Evolutionary conservation across 1,140 invertebrate genomes (phyloP).

Genomic region (Aphis craccivora): DNA sequence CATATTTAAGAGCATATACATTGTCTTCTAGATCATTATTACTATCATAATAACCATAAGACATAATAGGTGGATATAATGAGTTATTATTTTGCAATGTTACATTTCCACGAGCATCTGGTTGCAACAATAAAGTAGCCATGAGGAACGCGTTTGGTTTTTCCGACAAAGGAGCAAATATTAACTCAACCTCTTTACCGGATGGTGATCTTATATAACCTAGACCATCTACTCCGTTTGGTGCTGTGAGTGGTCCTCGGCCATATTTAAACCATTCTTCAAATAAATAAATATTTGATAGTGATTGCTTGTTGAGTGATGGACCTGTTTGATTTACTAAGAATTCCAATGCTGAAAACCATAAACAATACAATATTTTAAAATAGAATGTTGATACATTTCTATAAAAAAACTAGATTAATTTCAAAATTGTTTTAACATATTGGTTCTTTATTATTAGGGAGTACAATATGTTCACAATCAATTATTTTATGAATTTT

Average conservation of each 20-base stretch:
- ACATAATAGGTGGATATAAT: constrained; percentile 74
- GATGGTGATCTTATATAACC: constrained; percentile 68
- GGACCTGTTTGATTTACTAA: constrained; percentile 70
- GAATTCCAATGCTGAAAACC: constrained; percentile 72
- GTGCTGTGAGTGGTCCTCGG: constrained; percentile 64
- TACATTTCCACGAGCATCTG: constrained; percentile 76
- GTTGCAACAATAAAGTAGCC: constrained; percentile 76
- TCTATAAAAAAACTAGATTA: not conserved
- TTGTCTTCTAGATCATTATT: constrained; percentile 73
- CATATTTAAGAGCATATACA: constrained; percentile 72
- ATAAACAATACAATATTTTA: not conserved
- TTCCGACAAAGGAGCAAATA: constrained; percentile 75
- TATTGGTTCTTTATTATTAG: not conserved
- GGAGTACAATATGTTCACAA: not conserved
- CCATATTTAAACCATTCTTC: constrained; percentile 63
- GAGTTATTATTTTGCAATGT: constrained; percentile 76
- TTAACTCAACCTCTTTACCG: constrained; percentile 74
- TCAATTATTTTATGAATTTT: not conserved
- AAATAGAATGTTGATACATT: constrained; percentile 59
- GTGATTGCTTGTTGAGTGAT: constrained; percentile 62
- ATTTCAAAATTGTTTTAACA: not conserved
- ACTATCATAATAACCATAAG: constrained; percentile 77
- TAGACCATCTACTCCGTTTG: constrained; percentile 68
- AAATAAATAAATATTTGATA: constrained; percentile 54
- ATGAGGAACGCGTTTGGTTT: constrained; percentile 75